These are phyloP conservation scores for Ichneumon xanthorius DNA, from an alignment of 2,888 invertebrate genomes.

Conservation along the genomic window DNA sequence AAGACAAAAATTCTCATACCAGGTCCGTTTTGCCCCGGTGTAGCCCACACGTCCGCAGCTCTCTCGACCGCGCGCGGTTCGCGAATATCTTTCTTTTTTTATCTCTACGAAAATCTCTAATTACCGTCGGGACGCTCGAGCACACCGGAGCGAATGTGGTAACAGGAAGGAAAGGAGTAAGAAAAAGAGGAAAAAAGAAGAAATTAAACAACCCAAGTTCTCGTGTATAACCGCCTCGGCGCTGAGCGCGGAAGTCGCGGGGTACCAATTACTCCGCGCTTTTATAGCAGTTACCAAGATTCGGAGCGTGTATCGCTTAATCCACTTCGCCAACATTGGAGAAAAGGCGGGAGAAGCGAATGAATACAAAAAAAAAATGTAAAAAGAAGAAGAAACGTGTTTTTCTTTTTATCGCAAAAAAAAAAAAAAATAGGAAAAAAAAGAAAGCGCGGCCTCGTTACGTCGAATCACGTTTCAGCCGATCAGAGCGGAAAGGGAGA, in stretches of 20 bases:
- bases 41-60: no score
- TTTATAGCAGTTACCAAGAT: slow-evolving; percentile 34
- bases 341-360: background rate
- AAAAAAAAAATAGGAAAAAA: no score
- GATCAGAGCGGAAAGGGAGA: slow-evolving; percentile 52
- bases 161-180: slow-evolving; percentile 37
- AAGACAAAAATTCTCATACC: no score
- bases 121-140: slow-evolving; percentile 62
- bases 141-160: slow-evolving; percentile 26
- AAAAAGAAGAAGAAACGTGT: background rate
- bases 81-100: background rate
- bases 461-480: slow-evolving; percentile 55
- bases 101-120: slow-evolving; percentile 65
- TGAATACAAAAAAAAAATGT: background rate
- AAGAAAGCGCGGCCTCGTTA: slow-evolving; percentile 35
- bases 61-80: background rate
- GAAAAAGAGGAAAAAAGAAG: slow-evolving; percentile 2
- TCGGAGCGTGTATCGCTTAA: slow-evolving; percentile 44
- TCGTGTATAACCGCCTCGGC: slow-evolving; percentile 6
- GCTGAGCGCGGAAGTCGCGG: slow-evolving; percentile 30
- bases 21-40: no score
- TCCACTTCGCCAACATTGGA: slow-evolving; percentile 41
- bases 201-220: slow-evolving; percentile 21
- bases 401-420: slow-evolving; percentile 27
- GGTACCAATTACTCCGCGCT: slow-evolving; percentile 43